Percentiles rank a stretch among this genome's conserved stretches.
These are phyloP conservation scores for Apus apus DNA, from an alignment of 2,113 vertebrate species.

Conservation along the genomic window DNA sequence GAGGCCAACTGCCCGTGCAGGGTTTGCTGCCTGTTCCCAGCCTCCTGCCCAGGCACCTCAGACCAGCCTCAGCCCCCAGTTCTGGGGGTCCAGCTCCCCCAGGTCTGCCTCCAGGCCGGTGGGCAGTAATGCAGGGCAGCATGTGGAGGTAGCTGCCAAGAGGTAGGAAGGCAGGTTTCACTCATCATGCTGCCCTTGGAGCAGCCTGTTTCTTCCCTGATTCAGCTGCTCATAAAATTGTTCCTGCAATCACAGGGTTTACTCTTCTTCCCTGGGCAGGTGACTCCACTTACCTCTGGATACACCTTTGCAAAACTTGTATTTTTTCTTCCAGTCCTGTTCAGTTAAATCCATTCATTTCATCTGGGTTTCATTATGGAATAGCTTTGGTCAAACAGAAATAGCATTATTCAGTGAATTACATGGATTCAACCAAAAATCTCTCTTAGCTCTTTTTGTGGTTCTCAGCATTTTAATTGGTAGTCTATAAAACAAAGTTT, in stretches of 20 bases:
- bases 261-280: neutral
- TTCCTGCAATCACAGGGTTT: neutral
- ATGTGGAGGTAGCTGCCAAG: neutral
- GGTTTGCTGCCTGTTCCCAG: neutral
- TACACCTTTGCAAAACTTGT: neutral
- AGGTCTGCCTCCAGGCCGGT: fast-evolving
- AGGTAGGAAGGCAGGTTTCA: fast-evolving
- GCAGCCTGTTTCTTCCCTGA: neutral
- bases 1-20: no score
- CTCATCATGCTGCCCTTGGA: fast-evolving
- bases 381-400: neutral
- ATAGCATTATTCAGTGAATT: neutral
- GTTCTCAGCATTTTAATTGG: neutral
- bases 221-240: neutral
- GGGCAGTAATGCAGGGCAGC: neutral
- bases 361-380: neutral
- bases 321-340: neutral
- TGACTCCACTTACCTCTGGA: neutral
- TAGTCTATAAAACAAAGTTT: neutral
- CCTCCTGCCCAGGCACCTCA: fast-evolving
- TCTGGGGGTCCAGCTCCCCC: fast-evolving
- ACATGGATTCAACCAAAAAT: neutral
- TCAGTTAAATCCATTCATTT: neutral
- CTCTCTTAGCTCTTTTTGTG: neutral
- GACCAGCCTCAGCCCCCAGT: neutral